Base-by-base conservation (phyloP, 2,888 invertebrate species). In the Pseudococcus longispinus region DNA sequence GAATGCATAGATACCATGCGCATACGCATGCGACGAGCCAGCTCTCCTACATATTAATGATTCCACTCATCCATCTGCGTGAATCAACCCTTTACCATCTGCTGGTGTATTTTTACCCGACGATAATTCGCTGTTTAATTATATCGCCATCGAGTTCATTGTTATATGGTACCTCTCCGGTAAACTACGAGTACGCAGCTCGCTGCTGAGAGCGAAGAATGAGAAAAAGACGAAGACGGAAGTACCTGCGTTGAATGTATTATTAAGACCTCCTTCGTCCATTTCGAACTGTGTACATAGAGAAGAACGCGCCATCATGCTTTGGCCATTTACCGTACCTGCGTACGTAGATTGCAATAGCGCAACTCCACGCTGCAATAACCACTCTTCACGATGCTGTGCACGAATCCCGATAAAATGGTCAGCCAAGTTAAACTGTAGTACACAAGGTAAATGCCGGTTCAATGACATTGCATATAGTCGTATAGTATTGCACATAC, bases 191-290 rank as follows among this genome's bases (percentile, higher is more conserved):
- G 65, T 18, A 18, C 29, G 15, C 32, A 2, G 70, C 29, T 26
- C 70, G 26, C 9, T 37, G 37, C 37, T 37, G 37, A 29, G 70
- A 70, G 11, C 11, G 23, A 26, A 65, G 65, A 65, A 26, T 65
- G 26, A 65, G 26, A 15, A 26, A 60, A 60, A 60, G 23, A 60
- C 60, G 23, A 60, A 80, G 77, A 80, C 32, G 77, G 77, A 80
- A 80, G 77, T 80, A 80, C 77, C 77, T 80, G 77, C 77, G 26
- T 42, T 20, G 77, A 80, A 80, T 80, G 77, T 80, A 42, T 80
- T 80, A 80, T 80, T 42, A 80, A 80, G 77, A 80, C 77, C 77
- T 80, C 77, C 77, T 80, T 80, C 77, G 77, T 70, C 70, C 77
- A 42, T 80, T 80, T 80, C 29, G 11, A 80, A 20, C 74, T 32